phyloP scores from a whole-genome alignment of 1,140 invertebrate species.

The Caenorhabditis brenneri region DNA sequence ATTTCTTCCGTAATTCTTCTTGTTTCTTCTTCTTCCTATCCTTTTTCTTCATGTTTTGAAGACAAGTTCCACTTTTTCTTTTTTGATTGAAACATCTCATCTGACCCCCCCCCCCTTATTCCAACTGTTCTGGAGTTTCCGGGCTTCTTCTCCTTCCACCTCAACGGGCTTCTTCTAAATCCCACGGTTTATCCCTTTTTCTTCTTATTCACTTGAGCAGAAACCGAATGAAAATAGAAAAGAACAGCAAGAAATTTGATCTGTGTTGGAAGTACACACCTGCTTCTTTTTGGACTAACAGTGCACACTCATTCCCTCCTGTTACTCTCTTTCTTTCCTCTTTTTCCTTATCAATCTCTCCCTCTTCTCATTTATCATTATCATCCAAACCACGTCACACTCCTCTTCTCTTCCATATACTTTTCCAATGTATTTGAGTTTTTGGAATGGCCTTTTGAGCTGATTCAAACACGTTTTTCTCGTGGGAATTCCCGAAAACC shows the following conservation, averaged over 20 bases:
- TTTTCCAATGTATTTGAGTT: neutral
- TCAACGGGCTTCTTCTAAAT: slow-evolving; percentile 27
- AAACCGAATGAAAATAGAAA: neutral
- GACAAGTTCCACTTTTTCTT: neutral
- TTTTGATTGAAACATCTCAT: slow-evolving; percentile 37
- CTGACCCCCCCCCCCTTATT: neutral
- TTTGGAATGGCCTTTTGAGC: neutral
- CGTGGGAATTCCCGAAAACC: neutral
- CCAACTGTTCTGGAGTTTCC: slow-evolving; percentile 4
- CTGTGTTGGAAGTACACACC: neutral
- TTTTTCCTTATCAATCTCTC: neutral
- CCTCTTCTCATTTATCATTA: slow-evolving; percentile 16
- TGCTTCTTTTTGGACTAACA: neutral
- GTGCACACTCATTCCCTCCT: slow-evolving; percentile 26
- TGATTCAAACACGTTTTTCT: neutral
- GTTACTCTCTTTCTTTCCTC: neutral
- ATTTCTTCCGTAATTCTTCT: slow-evolving; percentile 8
- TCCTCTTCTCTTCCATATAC: neutral
- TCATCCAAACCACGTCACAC: neutral
- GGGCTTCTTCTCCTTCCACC: slow-evolving; percentile 4
- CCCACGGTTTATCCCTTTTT: slow-evolving; percentile 8
- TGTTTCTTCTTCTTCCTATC: neutral
- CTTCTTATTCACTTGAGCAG: slow-evolving; percentile 18
- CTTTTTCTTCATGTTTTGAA: neutral
- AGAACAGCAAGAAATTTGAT: slow-evolving; percentile 6